These are phyloP conservation scores for Yponomeuta evonymella DNA, from an alignment of 2,888 invertebrate genomes.

Conservation along the genomic window DNA sequence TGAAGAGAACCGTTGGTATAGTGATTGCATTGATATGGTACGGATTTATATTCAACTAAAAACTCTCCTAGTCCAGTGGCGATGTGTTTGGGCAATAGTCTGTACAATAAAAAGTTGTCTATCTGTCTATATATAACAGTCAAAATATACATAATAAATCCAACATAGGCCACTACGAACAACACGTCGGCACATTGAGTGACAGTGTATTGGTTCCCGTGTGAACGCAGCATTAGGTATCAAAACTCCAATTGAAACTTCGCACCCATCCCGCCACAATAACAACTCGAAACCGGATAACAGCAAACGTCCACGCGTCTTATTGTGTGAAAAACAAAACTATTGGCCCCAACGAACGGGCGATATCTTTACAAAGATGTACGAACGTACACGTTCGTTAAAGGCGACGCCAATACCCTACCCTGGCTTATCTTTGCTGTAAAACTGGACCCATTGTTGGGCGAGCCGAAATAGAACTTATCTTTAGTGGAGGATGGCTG, in stretches of 20 bases:
- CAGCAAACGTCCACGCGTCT: background rate
- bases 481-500: background rate
- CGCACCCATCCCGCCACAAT: background rate
- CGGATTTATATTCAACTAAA: no score
- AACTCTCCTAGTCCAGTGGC: no score
- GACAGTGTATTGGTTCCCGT: no score
- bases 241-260: background rate
- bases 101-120: no score
- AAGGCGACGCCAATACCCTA: conserved; percentile 11
- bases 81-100: no score
- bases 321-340: conserved; percentile 1
- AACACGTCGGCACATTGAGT: no score
- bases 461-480: background rate
- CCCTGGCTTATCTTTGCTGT: background rate
- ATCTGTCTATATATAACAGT: no score
- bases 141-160: no score
- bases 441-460: conserved; percentile 1
- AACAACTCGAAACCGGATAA: background rate
- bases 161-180: no score
- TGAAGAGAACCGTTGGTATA: no score
- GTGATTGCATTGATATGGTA: no score
- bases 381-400: background rate
- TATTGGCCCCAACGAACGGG: background rate
- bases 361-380: background rate
- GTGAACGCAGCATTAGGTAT: no score